Conservation (phyloP, 2,797 vertebrate species). For the Peromyscus eremicus region DNA sequence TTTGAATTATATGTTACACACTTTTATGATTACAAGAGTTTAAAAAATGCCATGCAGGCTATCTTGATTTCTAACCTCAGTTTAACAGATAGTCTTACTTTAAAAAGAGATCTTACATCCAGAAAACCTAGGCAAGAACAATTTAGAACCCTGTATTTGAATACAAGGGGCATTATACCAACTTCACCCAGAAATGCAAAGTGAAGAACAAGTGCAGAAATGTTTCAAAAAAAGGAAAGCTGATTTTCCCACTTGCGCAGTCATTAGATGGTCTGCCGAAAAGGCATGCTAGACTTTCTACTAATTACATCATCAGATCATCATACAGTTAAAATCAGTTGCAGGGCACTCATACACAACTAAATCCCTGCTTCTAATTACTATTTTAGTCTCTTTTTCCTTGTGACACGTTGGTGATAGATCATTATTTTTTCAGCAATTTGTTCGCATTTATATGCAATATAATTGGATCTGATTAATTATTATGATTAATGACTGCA, state of each 20-base stretch:
- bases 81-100: constrained; percentile 40
- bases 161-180: not conserved
- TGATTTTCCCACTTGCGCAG: constrained; percentile 83
- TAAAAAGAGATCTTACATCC: constrained; percentile 23
- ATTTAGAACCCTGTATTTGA: constrained; percentile 23
- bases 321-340: constrained; percentile 93
- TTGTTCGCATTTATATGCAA: constrained; percentile 99
- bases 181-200: constrained; percentile 47
- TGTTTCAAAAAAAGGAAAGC: constrained; percentile 72
- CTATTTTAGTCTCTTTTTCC: constrained; percentile 97
- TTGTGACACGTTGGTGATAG: constrained; percentile 98
- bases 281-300: constrained; percentile 90
- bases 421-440: constrained; percentile 99
- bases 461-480: constrained; percentile 99
- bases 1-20: constrained; percentile 73
- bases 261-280: constrained; percentile 91
- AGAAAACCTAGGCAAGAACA: not conserved
- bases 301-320: constrained; percentile 98
- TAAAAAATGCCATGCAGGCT: not conserved
- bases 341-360: constrained; percentile 91
- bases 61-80: constrained; percentile 58
- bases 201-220: constrained; percentile 61
- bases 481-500: constrained; percentile 99
- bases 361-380: constrained; percentile 98
- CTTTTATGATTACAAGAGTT: constrained; percentile 70